These are phyloP conservation scores for Phodopus roborovskii DNA, from an alignment of 2,113 vertebrate species.

Conservation along the genomic window DNA sequence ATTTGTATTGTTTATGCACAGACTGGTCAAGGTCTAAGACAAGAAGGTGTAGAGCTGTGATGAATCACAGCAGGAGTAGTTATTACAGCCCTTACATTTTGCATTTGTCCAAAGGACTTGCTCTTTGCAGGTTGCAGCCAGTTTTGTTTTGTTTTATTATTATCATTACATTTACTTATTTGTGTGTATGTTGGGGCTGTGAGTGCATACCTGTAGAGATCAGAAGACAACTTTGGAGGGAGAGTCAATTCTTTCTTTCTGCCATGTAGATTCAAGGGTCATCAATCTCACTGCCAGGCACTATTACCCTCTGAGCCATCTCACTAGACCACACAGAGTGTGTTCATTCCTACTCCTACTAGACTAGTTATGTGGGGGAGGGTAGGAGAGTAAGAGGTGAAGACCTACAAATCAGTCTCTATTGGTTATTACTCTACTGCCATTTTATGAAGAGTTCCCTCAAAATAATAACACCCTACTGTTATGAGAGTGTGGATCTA, in stretches of 20 bases:
- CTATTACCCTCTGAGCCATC: neutral
- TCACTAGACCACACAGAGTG: too few relatives aligned
- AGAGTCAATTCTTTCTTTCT: neutral
- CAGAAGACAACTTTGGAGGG: neutral
- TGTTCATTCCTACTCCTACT: neutral
- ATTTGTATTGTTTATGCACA: neutral
- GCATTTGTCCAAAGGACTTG: neutral
- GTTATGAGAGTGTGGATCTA: neutral
- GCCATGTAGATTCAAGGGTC: too few relatives aligned
- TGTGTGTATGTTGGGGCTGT: neutral
- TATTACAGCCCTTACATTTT: neutral
- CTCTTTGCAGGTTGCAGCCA: neutral
- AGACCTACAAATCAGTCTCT: neutral
- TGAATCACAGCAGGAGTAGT: neutral
- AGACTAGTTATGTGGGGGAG: neutral
- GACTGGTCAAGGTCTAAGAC: neutral
- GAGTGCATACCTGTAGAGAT: neutral
- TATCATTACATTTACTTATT: neutral
- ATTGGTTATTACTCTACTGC: neutral
- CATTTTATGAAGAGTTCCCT: conserved; percentile 5
- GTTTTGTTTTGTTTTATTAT: neutral
- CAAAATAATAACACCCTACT: neutral
- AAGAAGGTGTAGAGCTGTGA: neutral
- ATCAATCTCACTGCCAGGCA: neutral
- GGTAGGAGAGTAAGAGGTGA: neutral